These are phyloP conservation scores for Drosophila lutescens DNA, from an alignment of 2,888 invertebrate genomes.

Conservation along the genomic window DNA sequence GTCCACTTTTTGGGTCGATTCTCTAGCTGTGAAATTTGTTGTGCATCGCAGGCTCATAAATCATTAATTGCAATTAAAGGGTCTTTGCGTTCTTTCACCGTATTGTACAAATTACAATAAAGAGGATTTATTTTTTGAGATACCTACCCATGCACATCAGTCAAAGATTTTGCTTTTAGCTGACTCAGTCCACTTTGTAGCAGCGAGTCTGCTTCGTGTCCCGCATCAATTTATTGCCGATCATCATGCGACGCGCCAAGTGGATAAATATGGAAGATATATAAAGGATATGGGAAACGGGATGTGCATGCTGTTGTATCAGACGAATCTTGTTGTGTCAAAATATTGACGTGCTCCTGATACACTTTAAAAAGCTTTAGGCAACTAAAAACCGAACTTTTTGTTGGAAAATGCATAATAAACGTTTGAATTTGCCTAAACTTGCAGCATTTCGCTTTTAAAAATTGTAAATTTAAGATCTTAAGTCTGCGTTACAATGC, in stretches of 20 bases:
- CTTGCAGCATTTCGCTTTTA: too few relatives aligned
- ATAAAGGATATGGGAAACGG: slow-evolving; percentile 12
- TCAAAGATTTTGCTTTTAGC: slow-evolving; percentile 64
- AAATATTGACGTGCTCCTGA: slow-evolving; percentile 65
- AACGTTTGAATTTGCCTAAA: too few relatives aligned
- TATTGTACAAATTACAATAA: slow-evolving; percentile 36
- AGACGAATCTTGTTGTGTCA: slow-evolving; percentile 74
- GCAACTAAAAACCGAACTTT: neutral
- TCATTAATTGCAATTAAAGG: slow-evolving; percentile 67
- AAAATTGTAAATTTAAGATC: too few relatives aligned
- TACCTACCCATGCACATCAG: slow-evolving; percentile 34
- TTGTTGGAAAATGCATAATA: too few relatives aligned
- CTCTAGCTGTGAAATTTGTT: slow-evolving; percentile 34
- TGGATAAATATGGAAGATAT: slow-evolving; percentile 17
- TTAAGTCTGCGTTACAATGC: too few relatives aligned
- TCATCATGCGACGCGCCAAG: slow-evolving; percentile 71
- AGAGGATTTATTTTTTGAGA: slow-evolving; percentile 12
- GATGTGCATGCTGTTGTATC: slow-evolving; percentile 27
- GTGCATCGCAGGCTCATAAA: slow-evolving; percentile 53
- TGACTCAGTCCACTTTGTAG: slow-evolving; percentile 62
- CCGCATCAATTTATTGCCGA: slow-evolving; percentile 74
- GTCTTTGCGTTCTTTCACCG: slow-evolving; percentile 17
- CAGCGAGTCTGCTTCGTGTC: slow-evolving; percentile 20
- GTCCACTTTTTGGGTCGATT: slow-evolving; percentile 26
- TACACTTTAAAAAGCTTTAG: neutral